Evolutionary conservation across 2,797 vertebrate species (phyloP).

Genomic region (Neopelma chrysocephalum): DNA sequence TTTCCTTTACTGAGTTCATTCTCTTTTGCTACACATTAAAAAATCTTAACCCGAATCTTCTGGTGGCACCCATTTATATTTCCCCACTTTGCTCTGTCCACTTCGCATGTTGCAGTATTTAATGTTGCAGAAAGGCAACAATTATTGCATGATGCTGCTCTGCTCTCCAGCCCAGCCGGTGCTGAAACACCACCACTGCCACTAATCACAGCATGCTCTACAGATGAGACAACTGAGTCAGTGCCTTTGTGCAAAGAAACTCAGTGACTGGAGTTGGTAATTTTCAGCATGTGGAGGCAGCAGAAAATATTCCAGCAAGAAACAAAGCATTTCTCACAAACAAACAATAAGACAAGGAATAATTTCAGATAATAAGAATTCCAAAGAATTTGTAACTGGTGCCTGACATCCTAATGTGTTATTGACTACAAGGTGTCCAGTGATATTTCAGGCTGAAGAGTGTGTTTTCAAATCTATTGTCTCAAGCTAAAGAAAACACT

Average conservation of each 20-base stretch:
- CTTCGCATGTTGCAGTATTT: accelerated
- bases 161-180: not conserved
- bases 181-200: not conserved
- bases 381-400: not conserved
- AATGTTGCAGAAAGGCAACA: not conserved
- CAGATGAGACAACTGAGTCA: not conserved
- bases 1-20: not conserved
- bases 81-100: not conserved
- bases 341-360: not conserved
- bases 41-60: not conserved
- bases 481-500: not conserved
- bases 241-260: not conserved
- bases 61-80: not conserved
- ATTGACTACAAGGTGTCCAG: not conserved
- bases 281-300: not conserved
- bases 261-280: not conserved
- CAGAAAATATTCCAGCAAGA: slow-evolving; percentile 1
- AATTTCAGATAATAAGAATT: not conserved
- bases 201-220: not conserved
- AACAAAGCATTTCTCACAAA: not conserved
- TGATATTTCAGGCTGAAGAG: not conserved
- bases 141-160: accelerated
- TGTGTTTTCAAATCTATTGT: not conserved
- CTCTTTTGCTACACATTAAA: not conserved
- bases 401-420: not conserved